Percentiles rank a stretch among this genome's conserved stretches.
These are phyloP conservation scores for Saturnia pavonia DNA, from an alignment of 2,888 invertebrate species.

Conservation along the genomic window DNA sequence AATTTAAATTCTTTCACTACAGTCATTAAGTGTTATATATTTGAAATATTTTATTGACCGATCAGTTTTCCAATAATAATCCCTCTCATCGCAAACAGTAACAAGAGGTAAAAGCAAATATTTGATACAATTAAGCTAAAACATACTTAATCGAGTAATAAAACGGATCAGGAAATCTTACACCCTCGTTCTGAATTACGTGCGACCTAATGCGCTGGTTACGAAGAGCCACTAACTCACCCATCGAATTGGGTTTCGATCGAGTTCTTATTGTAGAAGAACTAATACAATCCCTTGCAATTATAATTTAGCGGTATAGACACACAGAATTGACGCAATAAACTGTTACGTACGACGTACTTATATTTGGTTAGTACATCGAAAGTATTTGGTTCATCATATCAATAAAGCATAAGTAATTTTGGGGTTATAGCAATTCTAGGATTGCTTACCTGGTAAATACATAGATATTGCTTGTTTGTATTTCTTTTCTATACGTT, in stretches of 20 bases:
- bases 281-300: constrained; percentile 4
- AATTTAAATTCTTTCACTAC: not conserved
- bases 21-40: not conserved
- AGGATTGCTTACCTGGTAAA: constrained; percentile 9
- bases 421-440: constrained; percentile 10
- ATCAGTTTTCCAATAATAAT: not conserved
- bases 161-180: constrained; percentile 12
- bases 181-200: constrained; percentile 2
- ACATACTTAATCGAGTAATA: constrained; percentile 11
- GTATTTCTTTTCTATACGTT: not conserved
- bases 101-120: constrained; percentile 10
- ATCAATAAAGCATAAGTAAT: constrained; percentile 12
- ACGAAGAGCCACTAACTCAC: constrained; percentile 1
- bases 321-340: constrained; percentile 12
- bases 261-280: constrained; percentile 3
- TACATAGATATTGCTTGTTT: not conserved
- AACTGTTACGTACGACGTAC: constrained; percentile 1
- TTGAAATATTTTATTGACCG: not conserved
- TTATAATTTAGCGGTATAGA: constrained; percentile 8
- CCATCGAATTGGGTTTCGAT: not conserved
- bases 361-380: constrained; percentile 6
- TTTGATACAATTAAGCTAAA: constrained; percentile 15
- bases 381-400: constrained; percentile 11
- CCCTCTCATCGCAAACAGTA: constrained; percentile 3
- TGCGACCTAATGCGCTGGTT: constrained; percentile 3